Evolutionary conservation across 1,140 invertebrate genomes (phyloP).

Genomic region (Spodoptera frugiperda): DNA sequence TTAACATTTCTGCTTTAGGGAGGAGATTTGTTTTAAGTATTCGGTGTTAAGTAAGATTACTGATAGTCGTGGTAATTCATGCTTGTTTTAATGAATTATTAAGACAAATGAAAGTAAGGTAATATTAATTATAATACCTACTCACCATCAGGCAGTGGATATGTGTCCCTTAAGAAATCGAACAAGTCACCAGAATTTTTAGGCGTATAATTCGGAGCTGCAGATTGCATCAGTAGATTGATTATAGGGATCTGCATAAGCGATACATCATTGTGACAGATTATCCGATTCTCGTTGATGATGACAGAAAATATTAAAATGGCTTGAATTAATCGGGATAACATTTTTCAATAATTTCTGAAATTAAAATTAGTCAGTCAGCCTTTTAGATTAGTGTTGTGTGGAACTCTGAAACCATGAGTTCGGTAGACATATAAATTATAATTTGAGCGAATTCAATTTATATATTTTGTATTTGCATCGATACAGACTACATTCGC

Average conservation of each 20-base stretch:
- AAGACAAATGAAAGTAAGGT: not conserved
- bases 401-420: no score
- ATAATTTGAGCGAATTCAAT: not conserved
- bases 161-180: constrained; percentile 69
- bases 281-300: constrained; percentile 1
- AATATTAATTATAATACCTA: constrained; percentile 48
- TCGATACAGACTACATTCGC: not conserved
- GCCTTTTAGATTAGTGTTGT: not conserved
- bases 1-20: no score
- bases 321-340: not conserved
- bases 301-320: not conserved
- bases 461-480: not conserved
- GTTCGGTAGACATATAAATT: no score
- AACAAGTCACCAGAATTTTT: constrained; percentile 63
- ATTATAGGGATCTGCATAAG: constrained; percentile 61
- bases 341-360: constrained; percentile 3
- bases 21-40: no score
- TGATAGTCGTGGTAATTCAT: no score
- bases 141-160: constrained; percentile 71
- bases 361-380: not conserved
- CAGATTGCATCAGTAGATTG: constrained; percentile 63
- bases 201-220: constrained; percentile 60
- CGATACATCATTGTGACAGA: constrained; percentile 32
- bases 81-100: not conserved
- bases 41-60: no score